These are phyloP conservation scores for Noctua janthina DNA, from an alignment of 2,888 invertebrate species.

Conservation along the genomic window DNA sequence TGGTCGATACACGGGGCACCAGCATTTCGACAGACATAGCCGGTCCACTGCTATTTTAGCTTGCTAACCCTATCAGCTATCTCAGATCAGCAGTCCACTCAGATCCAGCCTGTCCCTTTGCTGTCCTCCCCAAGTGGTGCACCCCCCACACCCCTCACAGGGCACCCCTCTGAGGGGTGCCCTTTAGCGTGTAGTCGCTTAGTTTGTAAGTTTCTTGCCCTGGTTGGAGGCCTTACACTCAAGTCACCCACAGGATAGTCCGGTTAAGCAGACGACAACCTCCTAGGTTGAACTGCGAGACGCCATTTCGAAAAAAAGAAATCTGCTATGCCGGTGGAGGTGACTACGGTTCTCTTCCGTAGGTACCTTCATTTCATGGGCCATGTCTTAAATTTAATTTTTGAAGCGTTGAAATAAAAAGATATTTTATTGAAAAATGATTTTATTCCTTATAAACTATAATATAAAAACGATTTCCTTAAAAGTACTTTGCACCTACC, in stretches of 20 bases:
- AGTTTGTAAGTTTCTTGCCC: no score
- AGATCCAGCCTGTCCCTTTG: no score
- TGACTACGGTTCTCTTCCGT: background rate
- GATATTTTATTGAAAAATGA: constrained; percentile 18
- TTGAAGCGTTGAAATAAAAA: constrained; percentile 2
- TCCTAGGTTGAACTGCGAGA: no score
- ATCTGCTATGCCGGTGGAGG: background rate
- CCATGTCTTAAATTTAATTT: background rate
- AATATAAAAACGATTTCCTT: constrained; percentile 45
- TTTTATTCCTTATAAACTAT: constrained; percentile 45
- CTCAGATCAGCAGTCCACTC: no score
- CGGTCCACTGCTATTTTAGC: background rate
- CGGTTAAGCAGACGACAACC: no score
- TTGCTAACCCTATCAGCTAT: background rate
- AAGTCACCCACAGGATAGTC: no score
- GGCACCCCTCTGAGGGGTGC: no score
- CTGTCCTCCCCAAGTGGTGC: no score
- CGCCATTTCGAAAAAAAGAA: no score
- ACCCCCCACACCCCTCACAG: no score
- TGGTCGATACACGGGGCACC: background rate
- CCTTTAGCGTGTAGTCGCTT: no score
- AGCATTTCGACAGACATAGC: background rate
- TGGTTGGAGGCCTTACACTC: no score
- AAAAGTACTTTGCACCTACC: constrained; percentile 54
- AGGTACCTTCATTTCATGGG: background rate